Conservation (phyloP, 2,888 invertebrate species). For the Drosophila niveifrons region DNA sequence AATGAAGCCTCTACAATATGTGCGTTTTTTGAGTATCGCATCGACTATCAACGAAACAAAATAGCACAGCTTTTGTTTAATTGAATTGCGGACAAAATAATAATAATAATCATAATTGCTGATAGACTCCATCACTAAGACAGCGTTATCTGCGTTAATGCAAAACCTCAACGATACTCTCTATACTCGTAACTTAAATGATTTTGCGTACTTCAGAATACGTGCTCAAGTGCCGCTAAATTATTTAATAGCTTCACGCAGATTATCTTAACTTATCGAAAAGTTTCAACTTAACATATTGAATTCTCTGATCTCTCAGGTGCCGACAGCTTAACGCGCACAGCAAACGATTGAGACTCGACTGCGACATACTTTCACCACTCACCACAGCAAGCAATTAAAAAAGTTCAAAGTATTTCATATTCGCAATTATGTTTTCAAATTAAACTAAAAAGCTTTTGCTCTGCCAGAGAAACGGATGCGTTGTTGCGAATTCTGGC, state of each 20-base stretch:
- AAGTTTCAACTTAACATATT: neutral
- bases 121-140: constrained; percentile 55
- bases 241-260: constrained; percentile 7
- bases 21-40: constrained; percentile 13
- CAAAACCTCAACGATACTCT: constrained; percentile 27
- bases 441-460: constrained; percentile 2
- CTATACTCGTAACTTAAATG: neutral
- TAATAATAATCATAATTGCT: constrained; percentile 48
- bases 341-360: neutral
- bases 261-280: constrained; percentile 2
- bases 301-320: neutral
- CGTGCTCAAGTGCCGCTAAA: constrained; percentile 8
- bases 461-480: neutral
- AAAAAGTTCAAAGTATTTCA: constrained; percentile 1
- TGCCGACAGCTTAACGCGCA: constrained; percentile 16
- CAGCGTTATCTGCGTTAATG: neutral
- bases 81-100: constrained; percentile 65
- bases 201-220: neutral
- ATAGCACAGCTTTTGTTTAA: constrained; percentile 59
- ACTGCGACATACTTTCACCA: constrained; percentile 1
- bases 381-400: neutral
- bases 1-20: constrained; percentile 19
- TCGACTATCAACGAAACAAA: constrained; percentile 27
- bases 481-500: neutral
- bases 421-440: neutral